Conservation (phyloP, 2,113 vertebrate genomes). For the Melanerpes formicivorus region DNA sequence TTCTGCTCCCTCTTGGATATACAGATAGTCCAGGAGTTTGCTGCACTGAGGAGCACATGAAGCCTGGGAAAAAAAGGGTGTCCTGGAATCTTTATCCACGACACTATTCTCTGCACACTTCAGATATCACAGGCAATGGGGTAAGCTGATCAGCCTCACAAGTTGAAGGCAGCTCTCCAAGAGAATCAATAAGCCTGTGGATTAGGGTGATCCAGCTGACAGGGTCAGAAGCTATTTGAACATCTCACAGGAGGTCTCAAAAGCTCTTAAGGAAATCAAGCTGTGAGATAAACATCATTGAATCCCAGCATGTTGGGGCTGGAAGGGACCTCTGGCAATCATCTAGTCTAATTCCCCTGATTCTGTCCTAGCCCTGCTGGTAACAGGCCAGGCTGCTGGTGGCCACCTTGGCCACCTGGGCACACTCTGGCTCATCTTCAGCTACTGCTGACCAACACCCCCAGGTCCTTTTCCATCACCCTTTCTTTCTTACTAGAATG, state of each 20-base stretch:
- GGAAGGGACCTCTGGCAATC: too few relatives aligned
- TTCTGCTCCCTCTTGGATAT: background rate
- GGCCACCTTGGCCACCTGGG: too few relatives aligned
- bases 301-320: too few relatives aligned
- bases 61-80: background rate
- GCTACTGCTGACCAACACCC: too few relatives aligned
- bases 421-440: too few relatives aligned
- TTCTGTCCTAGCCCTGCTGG: too few relatives aligned
- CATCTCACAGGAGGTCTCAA: background rate
- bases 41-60: background rate
- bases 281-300: background rate
- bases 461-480: too few relatives aligned
- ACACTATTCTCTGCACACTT: background rate
- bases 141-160: slow-evolving; percentile 7
- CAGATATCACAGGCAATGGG: background rate
- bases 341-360: too few relatives aligned
- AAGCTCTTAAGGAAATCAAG: slow-evolving; percentile 29
- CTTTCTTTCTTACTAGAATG: too few relatives aligned
- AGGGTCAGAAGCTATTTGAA: background rate
- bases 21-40: background rate
- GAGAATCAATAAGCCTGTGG: slow-evolving; percentile 7
- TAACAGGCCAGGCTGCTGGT: too few relatives aligned
- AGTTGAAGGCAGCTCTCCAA: background rate
- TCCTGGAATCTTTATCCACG: background rate
- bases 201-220: slow-evolving; percentile 45